phyloP scores from a whole-genome alignment of 2,888 invertebrate species.

The Chymomyza amoena region DNA sequence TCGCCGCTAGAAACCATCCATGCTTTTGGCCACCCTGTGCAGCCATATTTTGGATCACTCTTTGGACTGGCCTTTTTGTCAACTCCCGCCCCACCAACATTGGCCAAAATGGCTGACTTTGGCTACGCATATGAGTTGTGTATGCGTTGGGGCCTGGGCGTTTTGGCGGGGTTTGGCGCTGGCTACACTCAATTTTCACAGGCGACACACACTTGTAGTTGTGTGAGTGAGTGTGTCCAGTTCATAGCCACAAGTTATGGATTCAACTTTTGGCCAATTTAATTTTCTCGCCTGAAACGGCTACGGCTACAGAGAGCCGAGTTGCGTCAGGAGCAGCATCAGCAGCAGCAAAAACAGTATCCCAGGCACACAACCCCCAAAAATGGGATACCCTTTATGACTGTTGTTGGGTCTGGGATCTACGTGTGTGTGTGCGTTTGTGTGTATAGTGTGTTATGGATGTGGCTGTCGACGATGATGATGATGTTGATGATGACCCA shows the following conservation, averaged over 20 bases:
- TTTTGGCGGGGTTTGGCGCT: neutral
- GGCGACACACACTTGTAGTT: slow-evolving; percentile 37
- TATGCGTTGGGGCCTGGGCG: neutral
- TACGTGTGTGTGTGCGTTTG: neutral
- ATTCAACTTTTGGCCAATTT: slow-evolving; percentile 76
- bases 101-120: slow-evolving; percentile 60
- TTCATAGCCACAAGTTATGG: slow-evolving; percentile 70
- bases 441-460: slow-evolving; percentile 26
- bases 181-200: slow-evolving; percentile 66
- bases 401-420: neutral
- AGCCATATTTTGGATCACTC: neutral
- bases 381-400: neutral
- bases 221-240: slow-evolving; percentile 48
- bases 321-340: slow-evolving; percentile 44
- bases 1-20: too few species aligned
- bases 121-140: neutral
- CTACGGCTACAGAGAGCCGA: slow-evolving; percentile 52
- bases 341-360: slow-evolving; percentile 3
- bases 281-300: slow-evolving; percentile 77
- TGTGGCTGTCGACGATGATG: slow-evolving; percentile 35
- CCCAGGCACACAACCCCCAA: neutral
- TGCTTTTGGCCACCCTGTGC: neutral
- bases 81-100: slow-evolving; percentile 28
- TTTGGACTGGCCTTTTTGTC: slow-evolving; percentile 9
- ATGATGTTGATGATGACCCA: slow-evolving; percentile 13